Evolutionary conservation across 2,113 vertebrate genomes (phyloP), one percentile per base, ranked within the genome.

Genomic region (Colaptes auratus): DNA sequence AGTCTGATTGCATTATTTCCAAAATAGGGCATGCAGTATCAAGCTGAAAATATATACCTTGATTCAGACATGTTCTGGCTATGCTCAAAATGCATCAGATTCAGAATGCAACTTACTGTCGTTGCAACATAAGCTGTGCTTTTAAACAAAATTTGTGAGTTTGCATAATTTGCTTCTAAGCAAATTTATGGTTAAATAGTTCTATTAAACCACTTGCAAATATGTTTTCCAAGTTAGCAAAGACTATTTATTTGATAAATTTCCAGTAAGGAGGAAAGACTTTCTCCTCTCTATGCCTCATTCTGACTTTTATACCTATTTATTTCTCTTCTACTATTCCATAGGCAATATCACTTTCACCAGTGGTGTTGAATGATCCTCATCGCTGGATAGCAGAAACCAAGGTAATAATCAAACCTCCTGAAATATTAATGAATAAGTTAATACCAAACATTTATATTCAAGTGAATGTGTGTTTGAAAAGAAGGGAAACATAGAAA

Each of bases 341-440:
- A 9, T 94, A 99, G 99, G 98, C 98, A 44, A 97, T 99, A 96
- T 97, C 98, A 35, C 97, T 98, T 91, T 97, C 95, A 87, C 95
- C 98, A 86, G 98, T 92, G 39, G 94, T 98, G 92, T 98, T 97
- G 87, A 98, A 96, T 92, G 99, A 99, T 87, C 98, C 98, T 92
- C 98, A 99, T 96, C 97, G 97, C 88, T 99, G 99, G 99, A 96
- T 99, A 58, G 99, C 99, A 91, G 99, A 99, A 97, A 98, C 98
- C 91, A 99, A 99, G 98, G 99, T 99, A 98, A 95, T 64, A 58
- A n/a, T 82, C 27, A 85, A 60, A 46, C 36, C n/a, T 92, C 15
- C 30, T 80, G 65, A 28, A 70, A 61, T 82, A 66, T 82, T 82
- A 50, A 25, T 59, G 46, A 74, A 20, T 64, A 53, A 78, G 7